Conservation (phyloP, 2,888 invertebrate species). For the Morpho achilles region DNA sequence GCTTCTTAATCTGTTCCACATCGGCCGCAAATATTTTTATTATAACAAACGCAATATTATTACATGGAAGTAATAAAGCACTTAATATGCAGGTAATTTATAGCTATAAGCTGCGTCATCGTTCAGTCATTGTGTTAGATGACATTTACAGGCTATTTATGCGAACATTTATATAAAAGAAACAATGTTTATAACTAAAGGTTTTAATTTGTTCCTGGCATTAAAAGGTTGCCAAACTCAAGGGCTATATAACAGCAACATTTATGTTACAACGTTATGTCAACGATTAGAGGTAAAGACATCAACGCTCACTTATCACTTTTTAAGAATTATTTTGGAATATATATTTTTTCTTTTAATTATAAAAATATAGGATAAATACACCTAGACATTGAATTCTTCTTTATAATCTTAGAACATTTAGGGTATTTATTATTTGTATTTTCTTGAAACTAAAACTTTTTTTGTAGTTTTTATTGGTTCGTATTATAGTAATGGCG, state of each 20-base stretch:
- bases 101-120: slow-evolving; percentile 26
- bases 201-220: background rate
- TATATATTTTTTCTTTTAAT: too few species aligned
- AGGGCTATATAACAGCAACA: background rate
- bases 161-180: slow-evolving; percentile 24
- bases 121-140: slow-evolving; percentile 16
- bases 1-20: slow-evolving; percentile 19
- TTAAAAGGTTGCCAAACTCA: background rate
- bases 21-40: slow-evolving; percentile 19
- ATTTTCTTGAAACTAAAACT: too few species aligned
- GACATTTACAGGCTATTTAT: slow-evolving; percentile 27
- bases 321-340: background rate
- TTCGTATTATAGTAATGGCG: slow-evolving; percentile 3
- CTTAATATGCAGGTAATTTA: slow-evolving; percentile 26
- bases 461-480: background rate
- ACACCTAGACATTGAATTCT: too few species aligned
- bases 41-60: slow-evolving; percentile 18
- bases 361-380: too few species aligned
- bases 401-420: too few species aligned
- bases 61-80: slow-evolving; percentile 28
- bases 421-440: too few species aligned
- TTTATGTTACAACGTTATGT: background rate
- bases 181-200: slow-evolving; percentile 10
- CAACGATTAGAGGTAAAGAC: slow-evolving; percentile 18
- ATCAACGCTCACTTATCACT: slow-evolving; percentile 15